These are phyloP conservation scores for Aromia moschata DNA, from an alignment of 2,888 invertebrate genomes.

Conservation along the genomic window DNA sequence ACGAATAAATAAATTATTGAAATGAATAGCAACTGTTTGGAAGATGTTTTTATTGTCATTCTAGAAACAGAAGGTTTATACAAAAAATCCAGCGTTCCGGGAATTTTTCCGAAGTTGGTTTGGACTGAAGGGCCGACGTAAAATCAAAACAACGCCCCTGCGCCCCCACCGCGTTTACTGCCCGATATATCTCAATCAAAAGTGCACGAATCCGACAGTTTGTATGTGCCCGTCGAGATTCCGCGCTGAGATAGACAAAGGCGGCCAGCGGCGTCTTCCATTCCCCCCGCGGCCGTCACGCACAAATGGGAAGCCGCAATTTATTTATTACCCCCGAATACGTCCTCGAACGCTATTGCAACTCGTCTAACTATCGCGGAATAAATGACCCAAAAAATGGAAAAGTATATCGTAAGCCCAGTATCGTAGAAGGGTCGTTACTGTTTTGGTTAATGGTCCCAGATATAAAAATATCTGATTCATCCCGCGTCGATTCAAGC, in stretches of 20 bases:
- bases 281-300: conserved; percentile 44
- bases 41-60: too few relatives aligned
- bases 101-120: too few relatives aligned
- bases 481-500: too few relatives aligned
- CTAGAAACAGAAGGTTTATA: too few relatives aligned
- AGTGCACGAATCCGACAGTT: conserved; percentile 54
- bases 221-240: conserved; percentile 50
- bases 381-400: conserved; percentile 45
- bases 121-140: conserved; percentile 34
- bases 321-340: conserved; percentile 51
- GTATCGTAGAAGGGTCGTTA: neutral
- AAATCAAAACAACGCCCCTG: conserved; percentile 45
- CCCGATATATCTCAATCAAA: conserved; percentile 55
- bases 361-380: conserved; percentile 36
- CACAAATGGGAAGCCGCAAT: conserved; percentile 52
- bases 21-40: too few relatives aligned
- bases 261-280: conserved; percentile 43
- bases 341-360: conserved; percentile 41
- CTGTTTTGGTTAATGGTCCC: too few relatives aligned
- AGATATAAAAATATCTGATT: too few relatives aligned
- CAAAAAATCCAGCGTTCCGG: too few relatives aligned
- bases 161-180: conserved; percentile 46
- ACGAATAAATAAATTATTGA: too few relatives aligned
- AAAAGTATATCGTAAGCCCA: conserved; percentile 19
- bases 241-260: conserved; percentile 51